Base-by-base conservation (phyloP, 2,888 invertebrate genomes). In the Patella caerulea region DNA sequence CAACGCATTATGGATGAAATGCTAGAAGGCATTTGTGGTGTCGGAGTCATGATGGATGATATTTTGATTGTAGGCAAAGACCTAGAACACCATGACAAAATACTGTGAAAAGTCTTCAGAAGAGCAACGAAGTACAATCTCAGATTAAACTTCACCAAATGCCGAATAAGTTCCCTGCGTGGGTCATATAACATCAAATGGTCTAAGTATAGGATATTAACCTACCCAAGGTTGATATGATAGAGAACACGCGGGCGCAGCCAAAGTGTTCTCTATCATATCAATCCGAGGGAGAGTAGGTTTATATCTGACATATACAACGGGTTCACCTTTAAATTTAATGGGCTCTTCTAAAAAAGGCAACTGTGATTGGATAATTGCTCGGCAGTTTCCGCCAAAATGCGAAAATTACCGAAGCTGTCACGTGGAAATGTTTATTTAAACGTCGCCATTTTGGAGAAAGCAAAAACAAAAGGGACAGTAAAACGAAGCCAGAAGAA, bases 1-100 rank as follows among this genome's bases (percentile, higher is more conserved):
- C 83, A 83, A 59, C 72, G 79, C 1, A 82, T 83, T 19, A 84
- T 85, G 84, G 83, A 84, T 29, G 65, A 83, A 19, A 83, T 82
- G 82, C 71, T 82, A 7, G 77, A 78, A 74, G 83, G 80, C 17
- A 80, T 82, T 15, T 74, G 77, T 17, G 82, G 85, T 14, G 81
- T 79, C 24, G 71, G 70, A 56, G 82, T 82, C 17, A 83, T 84
- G 3, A 83, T 83, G 17, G 82, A 83, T 77, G 84, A 81, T 71
- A 83, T 84, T 55, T 75, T 85, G 0, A 82, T 84, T 7, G 82
- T 79, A 4, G 83, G 81, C 7, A 55, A 70, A 14, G 78, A 80
- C 53, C 34, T 19, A 15, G 77, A 75, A 59, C 77, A 84, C 12
- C 84, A 84, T 77, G 83, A 85, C 69, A 14, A 70, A 29, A 82